These are phyloP conservation scores for Punctoribates punctum DNA, from an alignment of 2,888 invertebrate species.

Conservation along the genomic window DNA sequence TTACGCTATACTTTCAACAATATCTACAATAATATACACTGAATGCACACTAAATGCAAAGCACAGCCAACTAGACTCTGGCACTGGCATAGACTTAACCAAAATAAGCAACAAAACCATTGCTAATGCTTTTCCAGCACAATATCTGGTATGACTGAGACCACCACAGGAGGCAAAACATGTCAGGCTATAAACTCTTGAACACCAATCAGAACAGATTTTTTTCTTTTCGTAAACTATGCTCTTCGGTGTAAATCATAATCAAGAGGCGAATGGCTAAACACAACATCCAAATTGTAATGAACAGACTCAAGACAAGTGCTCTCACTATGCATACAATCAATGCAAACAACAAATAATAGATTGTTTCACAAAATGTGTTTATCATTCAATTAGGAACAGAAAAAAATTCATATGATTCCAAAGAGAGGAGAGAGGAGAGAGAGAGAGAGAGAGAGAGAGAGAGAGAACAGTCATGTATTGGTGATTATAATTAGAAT, in stretches of 20 bases:
- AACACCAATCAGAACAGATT: slow-evolving; percentile 15
- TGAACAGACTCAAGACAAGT: no score
- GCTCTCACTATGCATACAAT: no score
- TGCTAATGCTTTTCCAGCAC: slow-evolving; percentile 19
- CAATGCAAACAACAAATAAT: no score
- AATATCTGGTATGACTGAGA: neutral
- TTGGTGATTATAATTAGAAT: no score
- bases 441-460: slow-evolving; percentile 5
- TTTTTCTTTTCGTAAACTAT: slow-evolving; percentile 18
- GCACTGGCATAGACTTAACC: neutral
- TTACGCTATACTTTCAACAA: slow-evolving; percentile 22
- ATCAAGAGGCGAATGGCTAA: slow-evolving; percentile 16
- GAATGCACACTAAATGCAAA: neutral
- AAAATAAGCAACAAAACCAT: slow-evolving; percentile 22
- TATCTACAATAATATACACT: neutral
- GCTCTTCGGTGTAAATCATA: slow-evolving; percentile 21
- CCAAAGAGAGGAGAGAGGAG: slow-evolving; percentile 8
- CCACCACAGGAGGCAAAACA: slow-evolving; percentile 25
- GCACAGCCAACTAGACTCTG: neutral
- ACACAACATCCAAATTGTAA: slow-evolving; percentile 18
- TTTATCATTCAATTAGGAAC: slow-evolving; percentile 14
- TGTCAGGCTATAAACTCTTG: slow-evolving; percentile 4
- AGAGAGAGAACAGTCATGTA: neutral
- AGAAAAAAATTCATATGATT: slow-evolving; percentile 1
- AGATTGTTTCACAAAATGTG: slow-evolving; percentile 19